Evolutionary conservation across 64 coral and sea anemone genomes (phyloP), one percentile per base, ranked within the genome.

Genomic region (Trachythela sp.): DNA sequence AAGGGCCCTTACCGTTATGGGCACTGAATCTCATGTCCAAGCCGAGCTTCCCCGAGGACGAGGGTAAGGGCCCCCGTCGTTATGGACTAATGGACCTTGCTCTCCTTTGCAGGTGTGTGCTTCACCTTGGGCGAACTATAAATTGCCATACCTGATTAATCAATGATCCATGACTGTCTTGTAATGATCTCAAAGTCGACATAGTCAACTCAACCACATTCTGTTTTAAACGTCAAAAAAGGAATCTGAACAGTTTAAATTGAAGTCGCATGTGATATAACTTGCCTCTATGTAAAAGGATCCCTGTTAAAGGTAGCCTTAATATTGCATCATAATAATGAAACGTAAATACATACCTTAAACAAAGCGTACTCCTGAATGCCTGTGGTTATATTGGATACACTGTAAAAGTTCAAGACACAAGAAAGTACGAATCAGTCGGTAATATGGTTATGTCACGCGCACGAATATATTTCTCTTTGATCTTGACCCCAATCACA

Each of bases 291-390:
- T 64, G 56, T 18, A 64, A 64, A 0, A 64, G 4, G 56, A 1
- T 20, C 8, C 22, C 15, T 64, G 6, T 10, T 26, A 26, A 6
- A 18, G n/a, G n/a, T n/a, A n/a, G n/a, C n/a, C n/a, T n/a, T n/a
- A n/a, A n/a, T n/a, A n/a, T n/a, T n/a, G n/a, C n/a, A n/a, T n/a
- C n/a, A n/a, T n/a, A n/a, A n/a, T n/a, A n/a, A n/a, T n/a, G n/a
- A n/a, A n/a, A n/a, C n/a, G n/a, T n/a, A n/a, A n/a, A n/a, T n/a
- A 35, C 33, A 18, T 80, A 80, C 75, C 75, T 80, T 35, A 80
- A 35, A 30, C 75, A 39, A 2, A 37, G 75, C 31, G 30, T 80
- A 80, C 37, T 80, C 33, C 8, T 80, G 31, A 80, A 36, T 39
- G 34, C 8, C 37, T 17, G 15, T 36, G 15, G 0, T 22, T 11